Percentiles rank a stretch among this genome's conserved stretches.
Conservation (phyloP, 2,113 vertebrate species). For the Perca fluviatilis region DNA sequence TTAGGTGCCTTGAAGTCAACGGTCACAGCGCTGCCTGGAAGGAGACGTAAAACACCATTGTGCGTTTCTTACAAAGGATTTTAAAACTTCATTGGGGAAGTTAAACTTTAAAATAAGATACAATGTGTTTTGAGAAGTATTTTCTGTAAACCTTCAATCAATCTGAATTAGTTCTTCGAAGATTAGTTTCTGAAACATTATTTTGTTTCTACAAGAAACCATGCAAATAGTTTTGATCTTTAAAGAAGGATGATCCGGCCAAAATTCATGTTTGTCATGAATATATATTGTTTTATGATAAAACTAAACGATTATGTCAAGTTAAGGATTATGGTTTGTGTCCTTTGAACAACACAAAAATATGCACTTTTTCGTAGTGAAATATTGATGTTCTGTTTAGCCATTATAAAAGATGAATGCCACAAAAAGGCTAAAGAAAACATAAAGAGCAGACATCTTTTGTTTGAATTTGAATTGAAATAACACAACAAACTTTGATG, state of each 20-base stretch:
- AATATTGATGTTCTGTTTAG: neutral
- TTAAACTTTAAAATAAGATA: neutral
- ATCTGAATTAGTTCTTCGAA: neutral
- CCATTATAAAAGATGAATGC: neutral
- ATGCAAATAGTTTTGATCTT: no score
- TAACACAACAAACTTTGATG: neutral
- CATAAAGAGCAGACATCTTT: neutral
- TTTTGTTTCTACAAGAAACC: neutral
- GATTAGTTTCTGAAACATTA: neutral
- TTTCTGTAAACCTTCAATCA: neutral
- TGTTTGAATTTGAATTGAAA: neutral
- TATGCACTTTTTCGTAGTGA: neutral
- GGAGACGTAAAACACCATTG: no score
- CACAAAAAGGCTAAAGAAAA: neutral
- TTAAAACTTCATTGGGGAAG: neutral
- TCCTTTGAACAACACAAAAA: neutral
- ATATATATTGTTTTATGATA: neutral
- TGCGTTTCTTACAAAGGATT: neutral
- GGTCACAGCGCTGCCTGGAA: no score
- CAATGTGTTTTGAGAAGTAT: neutral
- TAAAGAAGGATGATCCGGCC: neutral
- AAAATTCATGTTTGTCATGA: neutral
- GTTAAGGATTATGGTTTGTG: neutral
- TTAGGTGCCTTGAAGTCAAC: no score
- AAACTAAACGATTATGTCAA: neutral